Evolutionary conservation across 2,113 vertebrate species (phyloP).

Genomic region (Lophochroa leadbeateri): DNA sequence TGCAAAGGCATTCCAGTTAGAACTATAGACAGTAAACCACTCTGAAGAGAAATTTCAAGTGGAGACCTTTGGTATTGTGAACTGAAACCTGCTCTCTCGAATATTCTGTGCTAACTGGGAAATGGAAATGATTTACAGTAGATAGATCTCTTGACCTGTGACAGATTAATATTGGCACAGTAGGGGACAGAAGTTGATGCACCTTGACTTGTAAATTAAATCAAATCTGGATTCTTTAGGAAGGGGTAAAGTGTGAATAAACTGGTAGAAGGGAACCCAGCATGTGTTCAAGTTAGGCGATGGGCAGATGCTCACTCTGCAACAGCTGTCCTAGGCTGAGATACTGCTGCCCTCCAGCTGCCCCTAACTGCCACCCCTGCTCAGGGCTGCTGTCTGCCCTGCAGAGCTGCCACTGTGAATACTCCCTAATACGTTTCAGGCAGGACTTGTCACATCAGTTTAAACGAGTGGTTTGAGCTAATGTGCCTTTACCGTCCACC

Average conservation of each 20-base stretch:
- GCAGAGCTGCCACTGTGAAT: accelerated
- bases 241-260: background rate
- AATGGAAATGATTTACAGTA: background rate
- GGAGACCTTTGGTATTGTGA: background rate
- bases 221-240: background rate
- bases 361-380: background rate
- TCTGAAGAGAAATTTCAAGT: background rate
- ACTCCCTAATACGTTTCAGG: background rate
- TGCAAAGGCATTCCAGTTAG: background rate
- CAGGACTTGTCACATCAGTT: background rate
- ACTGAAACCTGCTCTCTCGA: background rate
- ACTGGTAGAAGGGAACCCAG: background rate
- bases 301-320: background rate
- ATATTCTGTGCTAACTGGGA: background rate
- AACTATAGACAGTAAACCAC: background rate
- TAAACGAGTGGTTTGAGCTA: background rate
- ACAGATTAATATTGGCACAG: background rate
- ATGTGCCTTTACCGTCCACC: background rate
- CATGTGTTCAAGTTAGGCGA: background rate
- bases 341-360: conserved; percentile 17
- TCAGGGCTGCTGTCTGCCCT: background rate
- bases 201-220: background rate
- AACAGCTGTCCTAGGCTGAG: background rate
- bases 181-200: background rate
- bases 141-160: background rate